Evolutionary conservation across 2,797 vertebrate genomes (phyloP).

Genomic region (Percopsis omiscomaycus): DNA sequence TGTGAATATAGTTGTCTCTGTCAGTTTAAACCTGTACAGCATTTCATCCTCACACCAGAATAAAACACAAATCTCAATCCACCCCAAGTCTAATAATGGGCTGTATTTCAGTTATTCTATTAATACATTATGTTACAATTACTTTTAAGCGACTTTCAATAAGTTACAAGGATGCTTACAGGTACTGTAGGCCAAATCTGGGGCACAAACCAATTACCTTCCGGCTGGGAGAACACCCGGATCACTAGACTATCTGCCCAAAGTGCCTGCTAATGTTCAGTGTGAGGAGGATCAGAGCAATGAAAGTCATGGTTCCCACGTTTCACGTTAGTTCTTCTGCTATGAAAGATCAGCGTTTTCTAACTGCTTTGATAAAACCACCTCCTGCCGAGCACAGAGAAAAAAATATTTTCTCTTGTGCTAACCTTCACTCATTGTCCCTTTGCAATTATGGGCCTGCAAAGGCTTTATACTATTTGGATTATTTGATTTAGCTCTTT

Average conservation of each 20-base stretch:
- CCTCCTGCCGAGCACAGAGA: slow-evolving; percentile 30
- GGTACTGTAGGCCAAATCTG: too few relatives aligned
- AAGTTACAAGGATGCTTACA: not conserved
- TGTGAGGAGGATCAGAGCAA: not conserved
- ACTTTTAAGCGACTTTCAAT: not conserved
- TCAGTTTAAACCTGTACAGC: too few relatives aligned
- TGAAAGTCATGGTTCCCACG: slow-evolving; percentile 19
- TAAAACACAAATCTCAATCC: too few relatives aligned
- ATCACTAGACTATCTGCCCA: not conserved
- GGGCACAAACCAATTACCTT: too few relatives aligned
- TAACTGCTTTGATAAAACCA: slow-evolving; percentile 42
- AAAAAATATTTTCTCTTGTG: slow-evolving; percentile 27
- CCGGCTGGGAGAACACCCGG: too few relatives aligned
- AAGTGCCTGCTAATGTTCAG: not conserved
- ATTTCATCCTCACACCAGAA: too few relatives aligned
- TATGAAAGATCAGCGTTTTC: slow-evolving; percentile 13
- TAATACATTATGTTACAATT: too few relatives aligned
- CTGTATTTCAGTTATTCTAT: too few relatives aligned
- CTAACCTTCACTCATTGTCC: slow-evolving; percentile 17
- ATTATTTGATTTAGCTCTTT: slow-evolving; percentile 23
- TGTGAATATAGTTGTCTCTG: too few relatives aligned
- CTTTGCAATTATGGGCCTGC: slow-evolving; percentile 29
- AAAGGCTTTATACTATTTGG: slow-evolving; percentile 4
- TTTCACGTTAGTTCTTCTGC: slow-evolving; percentile 25
- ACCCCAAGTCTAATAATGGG: too few relatives aligned